These are phyloP conservation scores for Nomada fabriciana DNA, from an alignment of 2,888 invertebrate genomes.

Conservation along the genomic window DNA sequence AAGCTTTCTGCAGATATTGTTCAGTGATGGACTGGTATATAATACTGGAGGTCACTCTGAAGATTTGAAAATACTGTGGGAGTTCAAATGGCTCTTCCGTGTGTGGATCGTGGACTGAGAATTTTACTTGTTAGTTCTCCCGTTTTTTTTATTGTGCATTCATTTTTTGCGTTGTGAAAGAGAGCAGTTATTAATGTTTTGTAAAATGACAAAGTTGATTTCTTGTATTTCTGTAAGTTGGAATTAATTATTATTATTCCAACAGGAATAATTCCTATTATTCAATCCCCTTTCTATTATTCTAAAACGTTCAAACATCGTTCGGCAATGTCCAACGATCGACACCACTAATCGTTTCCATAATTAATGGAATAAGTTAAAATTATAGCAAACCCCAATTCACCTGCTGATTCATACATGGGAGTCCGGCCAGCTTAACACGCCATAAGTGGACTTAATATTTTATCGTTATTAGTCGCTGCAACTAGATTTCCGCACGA, in stretches of 20 bases:
- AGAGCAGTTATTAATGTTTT: too few species aligned
- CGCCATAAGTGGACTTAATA: conserved; percentile 7
- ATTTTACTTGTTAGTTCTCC: too few species aligned
- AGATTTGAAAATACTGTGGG: too few species aligned
- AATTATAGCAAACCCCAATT: conserved; percentile 8
- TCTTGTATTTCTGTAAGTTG: too few species aligned
- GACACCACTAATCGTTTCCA: background rate
- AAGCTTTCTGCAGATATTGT: too few species aligned
- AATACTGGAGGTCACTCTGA: background rate
- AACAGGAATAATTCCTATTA: background rate
- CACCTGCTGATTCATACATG: background rate
- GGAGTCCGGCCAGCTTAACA: background rate
- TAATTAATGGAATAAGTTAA: conserved; percentile 11
- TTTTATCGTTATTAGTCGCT: conserved; percentile 10
- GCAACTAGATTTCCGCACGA: conserved; percentile 27
- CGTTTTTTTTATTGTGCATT: too few species aligned
- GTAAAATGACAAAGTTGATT: too few species aligned
- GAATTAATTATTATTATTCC: background rate
- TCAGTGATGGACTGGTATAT: too few species aligned
- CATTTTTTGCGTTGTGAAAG: too few species aligned
- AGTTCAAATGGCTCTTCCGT: too few species aligned
- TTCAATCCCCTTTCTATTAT: background rate
- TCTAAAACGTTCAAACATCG: background rate
- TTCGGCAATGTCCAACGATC: background rate
- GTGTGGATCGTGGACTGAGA: too few species aligned